phyloP scores from a whole-genome alignment of 2,113 vertebrate species.

The Mobula hypostoma region DNA sequence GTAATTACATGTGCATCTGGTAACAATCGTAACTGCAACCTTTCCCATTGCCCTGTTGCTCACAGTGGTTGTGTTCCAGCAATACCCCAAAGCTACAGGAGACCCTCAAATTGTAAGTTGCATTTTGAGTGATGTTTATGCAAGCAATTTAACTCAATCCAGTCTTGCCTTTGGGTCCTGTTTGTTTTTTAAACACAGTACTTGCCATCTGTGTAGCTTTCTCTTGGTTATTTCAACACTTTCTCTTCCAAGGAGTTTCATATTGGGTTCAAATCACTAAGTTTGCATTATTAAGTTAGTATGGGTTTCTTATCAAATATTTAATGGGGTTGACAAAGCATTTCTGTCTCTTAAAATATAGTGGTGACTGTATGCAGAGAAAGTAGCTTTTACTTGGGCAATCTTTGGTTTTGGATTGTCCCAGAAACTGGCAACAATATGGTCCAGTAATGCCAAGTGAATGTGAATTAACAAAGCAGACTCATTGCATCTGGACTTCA shows the following conservation, averaged over 20 bases:
- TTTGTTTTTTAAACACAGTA: conserved; percentile 4
- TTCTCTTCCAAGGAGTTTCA: not conserved
- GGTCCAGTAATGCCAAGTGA: not conserved
- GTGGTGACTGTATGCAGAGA: not conserved
- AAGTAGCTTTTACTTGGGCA: not conserved
- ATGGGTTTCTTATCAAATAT: not conserved
- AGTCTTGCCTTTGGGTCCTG: not conserved
- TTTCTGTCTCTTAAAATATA: not conserved
- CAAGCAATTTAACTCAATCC: conserved; percentile 13
- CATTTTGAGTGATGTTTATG: conserved; percentile 29
- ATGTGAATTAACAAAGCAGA: conserved; percentile 21
- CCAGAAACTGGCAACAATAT: conserved; percentile 10
- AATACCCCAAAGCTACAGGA: conserved; percentile 68
- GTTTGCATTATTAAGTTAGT: not conserved
- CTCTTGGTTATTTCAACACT: not conserved
- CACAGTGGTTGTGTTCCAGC: conserved; percentile 76
- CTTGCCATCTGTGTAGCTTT: conserved; percentile 9
- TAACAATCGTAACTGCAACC: conserved; percentile 89
- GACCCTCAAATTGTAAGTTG: conserved; percentile 76
- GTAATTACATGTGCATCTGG: conserved; percentile 94
- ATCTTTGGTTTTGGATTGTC: not conserved
- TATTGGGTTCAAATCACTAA: not conserved
- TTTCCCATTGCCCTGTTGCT: conserved; percentile 84
- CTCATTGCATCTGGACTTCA: conserved; percentile 25
- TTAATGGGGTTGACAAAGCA: not conserved